phyloP scores from a whole-genome alignment of 2,113 vertebrate species.

The Apteryx owenii region DNA sequence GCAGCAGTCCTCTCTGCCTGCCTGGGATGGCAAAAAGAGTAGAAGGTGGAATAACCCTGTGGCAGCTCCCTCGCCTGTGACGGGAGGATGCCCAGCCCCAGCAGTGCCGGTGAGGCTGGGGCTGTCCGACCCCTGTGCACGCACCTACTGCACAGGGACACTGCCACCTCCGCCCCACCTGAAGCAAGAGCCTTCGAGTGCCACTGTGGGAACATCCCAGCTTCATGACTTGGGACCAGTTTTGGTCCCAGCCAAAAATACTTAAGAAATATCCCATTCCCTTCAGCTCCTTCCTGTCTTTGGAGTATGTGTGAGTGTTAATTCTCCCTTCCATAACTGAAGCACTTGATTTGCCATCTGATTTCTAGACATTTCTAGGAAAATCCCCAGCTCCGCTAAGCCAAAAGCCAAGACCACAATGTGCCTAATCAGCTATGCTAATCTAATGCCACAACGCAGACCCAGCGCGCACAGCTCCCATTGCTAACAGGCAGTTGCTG shows the following conservation, averaged over 20 bases:
- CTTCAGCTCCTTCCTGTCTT: background rate
- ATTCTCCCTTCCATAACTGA: background rate
- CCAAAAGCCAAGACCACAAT: background rate
- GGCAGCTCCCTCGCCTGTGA: background rate
- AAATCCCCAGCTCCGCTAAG: background rate
- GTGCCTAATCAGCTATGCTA: slow-evolving; percentile 31
- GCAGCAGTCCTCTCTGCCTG: no score
- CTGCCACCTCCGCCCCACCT: background rate
- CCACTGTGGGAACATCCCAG: background rate
- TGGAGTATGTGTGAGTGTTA: background rate
- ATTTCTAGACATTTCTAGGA: slow-evolving; percentile 37
- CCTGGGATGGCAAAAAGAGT: no score
- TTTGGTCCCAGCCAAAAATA: background rate
- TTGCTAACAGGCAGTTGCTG: background rate
- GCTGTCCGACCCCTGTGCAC: background rate
- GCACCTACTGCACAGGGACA: no score
- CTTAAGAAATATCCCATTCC: background rate
- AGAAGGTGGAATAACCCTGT: background rate
- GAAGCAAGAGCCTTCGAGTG: background rate
- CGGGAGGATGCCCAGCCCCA: background rate
- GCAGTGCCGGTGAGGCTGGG: no score
- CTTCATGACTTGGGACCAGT: accelerated
- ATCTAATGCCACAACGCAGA: background rate
- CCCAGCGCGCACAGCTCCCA: background rate
- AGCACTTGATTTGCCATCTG: background rate